phyloP scores from a whole-genome alignment of 2,113 vertebrate species.

The Melanerpes aurifrons region DNA sequence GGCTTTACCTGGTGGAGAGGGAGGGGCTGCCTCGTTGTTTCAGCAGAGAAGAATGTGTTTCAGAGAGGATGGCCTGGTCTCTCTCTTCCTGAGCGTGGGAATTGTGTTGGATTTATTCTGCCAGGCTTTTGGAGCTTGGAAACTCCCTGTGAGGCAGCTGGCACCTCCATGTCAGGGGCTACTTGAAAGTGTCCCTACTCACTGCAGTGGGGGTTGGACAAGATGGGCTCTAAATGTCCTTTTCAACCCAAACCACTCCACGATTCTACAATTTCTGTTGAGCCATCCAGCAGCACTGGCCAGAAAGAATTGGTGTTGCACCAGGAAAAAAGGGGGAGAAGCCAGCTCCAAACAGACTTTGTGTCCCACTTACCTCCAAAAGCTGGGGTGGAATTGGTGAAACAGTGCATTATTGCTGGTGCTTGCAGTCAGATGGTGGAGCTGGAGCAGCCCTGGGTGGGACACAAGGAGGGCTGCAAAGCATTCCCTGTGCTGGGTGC shows the following conservation, averaged over 20 bases:
- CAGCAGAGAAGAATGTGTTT: accelerated
- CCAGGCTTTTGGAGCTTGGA: not conserved
- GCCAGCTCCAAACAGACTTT: not conserved
- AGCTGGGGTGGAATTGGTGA: not conserved
- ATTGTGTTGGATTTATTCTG: not conserved
- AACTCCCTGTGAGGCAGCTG: accelerated
- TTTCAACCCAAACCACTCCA: not conserved
- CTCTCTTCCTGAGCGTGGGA: not conserved
- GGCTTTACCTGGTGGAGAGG: not conserved
- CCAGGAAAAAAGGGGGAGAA: not conserved
- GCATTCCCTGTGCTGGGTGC: accelerated
- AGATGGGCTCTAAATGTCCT: not conserved
- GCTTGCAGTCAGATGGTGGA: not conserved
- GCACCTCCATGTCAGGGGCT: accelerated
- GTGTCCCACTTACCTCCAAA: not conserved
- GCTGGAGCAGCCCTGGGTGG: not conserved
- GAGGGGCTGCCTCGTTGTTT: accelerated
- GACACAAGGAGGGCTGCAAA: not conserved
- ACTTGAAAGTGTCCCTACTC: not conserved
- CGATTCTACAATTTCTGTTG: not conserved
- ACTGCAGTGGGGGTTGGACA: not conserved
- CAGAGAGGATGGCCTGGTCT: not conserved
- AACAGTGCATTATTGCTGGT: not conserved
- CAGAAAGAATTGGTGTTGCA: accelerated
- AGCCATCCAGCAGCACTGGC: not conserved